Percentiles rank a stretch among this genome's conserved stretches.
These are phyloP conservation scores for Sceloporus undulatus DNA, from an alignment of 2,113 vertebrate genomes.

Conservation along the genomic window DNA sequence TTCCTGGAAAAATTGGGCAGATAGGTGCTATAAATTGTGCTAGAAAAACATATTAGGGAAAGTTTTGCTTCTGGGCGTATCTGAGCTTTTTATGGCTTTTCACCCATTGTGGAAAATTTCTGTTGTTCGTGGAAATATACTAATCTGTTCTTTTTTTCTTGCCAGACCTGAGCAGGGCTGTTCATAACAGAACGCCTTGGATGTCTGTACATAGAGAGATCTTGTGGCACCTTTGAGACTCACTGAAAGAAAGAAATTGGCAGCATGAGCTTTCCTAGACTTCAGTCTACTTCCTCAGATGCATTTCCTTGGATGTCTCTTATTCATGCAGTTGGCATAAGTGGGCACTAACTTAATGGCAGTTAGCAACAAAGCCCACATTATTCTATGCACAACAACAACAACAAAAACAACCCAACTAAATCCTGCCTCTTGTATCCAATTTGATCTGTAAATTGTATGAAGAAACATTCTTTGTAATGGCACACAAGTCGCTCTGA, in stretches of 20 bases:
- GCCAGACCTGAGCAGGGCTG: not conserved
- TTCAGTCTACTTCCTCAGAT: too few relatives aligned
- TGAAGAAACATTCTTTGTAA: not conserved
- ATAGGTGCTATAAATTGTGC: not conserved
- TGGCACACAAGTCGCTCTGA: too few relatives aligned
- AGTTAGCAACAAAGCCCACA: too few relatives aligned
- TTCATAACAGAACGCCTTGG: not conserved
- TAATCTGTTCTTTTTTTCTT: not conserved
- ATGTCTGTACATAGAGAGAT: too few relatives aligned
- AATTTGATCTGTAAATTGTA: not conserved
- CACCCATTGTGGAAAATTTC: not conserved
- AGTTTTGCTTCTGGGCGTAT: not conserved
- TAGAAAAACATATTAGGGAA: not conserved
- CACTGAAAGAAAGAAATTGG: too few relatives aligned
- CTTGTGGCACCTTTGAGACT: too few relatives aligned
- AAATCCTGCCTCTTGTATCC: not conserved
- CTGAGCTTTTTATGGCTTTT: not conserved
- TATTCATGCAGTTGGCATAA: too few relatives aligned
- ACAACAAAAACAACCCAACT: not conserved
- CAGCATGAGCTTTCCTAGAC: too few relatives aligned
- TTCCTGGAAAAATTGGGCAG: not conserved
- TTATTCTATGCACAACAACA: not conserved
- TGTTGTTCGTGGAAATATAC: slow-evolving; percentile 11
- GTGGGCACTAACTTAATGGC: too few relatives aligned
- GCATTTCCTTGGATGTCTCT: too few relatives aligned